phyloP scores from a whole-genome alignment of 2,113 vertebrate species.

The Oxyura jamaicensis region DNA sequence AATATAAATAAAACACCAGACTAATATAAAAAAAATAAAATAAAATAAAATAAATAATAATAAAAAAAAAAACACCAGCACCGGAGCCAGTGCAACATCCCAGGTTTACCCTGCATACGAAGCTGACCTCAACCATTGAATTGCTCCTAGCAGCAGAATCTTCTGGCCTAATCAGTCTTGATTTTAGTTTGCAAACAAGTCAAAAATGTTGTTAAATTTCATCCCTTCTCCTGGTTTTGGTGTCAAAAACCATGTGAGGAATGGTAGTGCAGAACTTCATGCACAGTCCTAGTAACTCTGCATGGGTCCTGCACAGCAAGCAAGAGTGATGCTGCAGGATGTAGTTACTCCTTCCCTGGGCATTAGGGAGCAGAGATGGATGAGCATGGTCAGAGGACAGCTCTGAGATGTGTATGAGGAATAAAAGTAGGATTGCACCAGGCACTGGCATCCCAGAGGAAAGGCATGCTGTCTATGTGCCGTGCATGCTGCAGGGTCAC shows the following conservation, averaged over 20 bases:
- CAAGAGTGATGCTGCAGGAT: not conserved
- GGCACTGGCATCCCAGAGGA: not conserved
- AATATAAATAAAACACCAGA: not conserved
- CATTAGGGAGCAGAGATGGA: not conserved
- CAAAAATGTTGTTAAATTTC: not conserved
- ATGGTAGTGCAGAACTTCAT: not conserved
- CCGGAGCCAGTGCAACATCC: not conserved
- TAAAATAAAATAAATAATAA: no score
- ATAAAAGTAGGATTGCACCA: not conserved
- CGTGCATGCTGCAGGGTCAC: no score
- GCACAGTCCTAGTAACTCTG: not conserved
- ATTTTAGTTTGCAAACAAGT: not conserved
- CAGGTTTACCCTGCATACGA: not conserved
- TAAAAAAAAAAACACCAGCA: not conserved
- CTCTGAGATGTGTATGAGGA: not conserved
- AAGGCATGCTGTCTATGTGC: fast-evolving
- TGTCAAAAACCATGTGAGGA: not conserved
- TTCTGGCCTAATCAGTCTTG: not conserved
- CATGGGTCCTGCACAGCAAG: not conserved
- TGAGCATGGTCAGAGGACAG: not conserved
- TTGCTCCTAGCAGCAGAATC: not conserved
- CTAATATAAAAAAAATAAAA: no score
- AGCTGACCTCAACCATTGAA: not conserved
- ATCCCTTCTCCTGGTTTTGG: not conserved
- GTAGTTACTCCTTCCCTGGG: not conserved